These are phyloP conservation scores for Hippocampus zosterae DNA, from an alignment of 2,113 vertebrate genomes.

Conservation along the genomic window DNA sequence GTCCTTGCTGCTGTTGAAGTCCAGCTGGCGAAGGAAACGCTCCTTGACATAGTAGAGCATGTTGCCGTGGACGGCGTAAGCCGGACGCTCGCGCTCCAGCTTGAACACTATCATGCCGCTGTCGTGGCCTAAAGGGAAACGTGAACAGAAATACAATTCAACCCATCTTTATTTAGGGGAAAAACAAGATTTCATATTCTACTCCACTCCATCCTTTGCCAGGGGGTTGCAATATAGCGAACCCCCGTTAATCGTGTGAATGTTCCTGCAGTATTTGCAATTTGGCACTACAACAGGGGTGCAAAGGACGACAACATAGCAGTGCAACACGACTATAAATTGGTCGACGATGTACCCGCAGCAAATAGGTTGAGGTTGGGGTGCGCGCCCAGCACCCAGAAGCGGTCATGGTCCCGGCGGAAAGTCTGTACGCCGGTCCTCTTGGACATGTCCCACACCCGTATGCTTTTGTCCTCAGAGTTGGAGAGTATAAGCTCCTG, in stretches of 20 bases:
- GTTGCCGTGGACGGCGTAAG: constrained; percentile 89
- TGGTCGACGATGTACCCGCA: constrained; percentile 74
- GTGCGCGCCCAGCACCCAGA: constrained; percentile 95
- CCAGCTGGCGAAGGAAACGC: constrained; percentile 88
- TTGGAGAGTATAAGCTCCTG: constrained; percentile 97
- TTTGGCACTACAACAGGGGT: neutral
- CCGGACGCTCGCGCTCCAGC: constrained; percentile 89
- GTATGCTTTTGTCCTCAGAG: constrained; percentile 96
- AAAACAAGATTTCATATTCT: neutral
- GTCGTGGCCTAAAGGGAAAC: constrained; percentile 78
- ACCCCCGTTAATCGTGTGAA: neutral
- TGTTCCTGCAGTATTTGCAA: no score
- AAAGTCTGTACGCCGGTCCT: constrained; percentile 95
- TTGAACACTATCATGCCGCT: constrained; percentile 98
- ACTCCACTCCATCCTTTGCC: no score
- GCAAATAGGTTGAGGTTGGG: constrained; percentile 98
- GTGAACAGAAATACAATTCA: neutral
- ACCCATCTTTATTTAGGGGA: neutral
- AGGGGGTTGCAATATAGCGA: neutral
- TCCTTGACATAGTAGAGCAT: constrained; percentile 92
- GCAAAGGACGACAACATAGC: neutral
- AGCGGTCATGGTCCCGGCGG: constrained; percentile 92
- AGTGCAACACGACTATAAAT: neutral
- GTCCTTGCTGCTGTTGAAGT: constrained; percentile 95
- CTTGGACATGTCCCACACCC: constrained; percentile 98